These are phyloP conservation scores for Rhineura floridana DNA, from an alignment of 2,113 vertebrate genomes.

Conservation along the genomic window DNA sequence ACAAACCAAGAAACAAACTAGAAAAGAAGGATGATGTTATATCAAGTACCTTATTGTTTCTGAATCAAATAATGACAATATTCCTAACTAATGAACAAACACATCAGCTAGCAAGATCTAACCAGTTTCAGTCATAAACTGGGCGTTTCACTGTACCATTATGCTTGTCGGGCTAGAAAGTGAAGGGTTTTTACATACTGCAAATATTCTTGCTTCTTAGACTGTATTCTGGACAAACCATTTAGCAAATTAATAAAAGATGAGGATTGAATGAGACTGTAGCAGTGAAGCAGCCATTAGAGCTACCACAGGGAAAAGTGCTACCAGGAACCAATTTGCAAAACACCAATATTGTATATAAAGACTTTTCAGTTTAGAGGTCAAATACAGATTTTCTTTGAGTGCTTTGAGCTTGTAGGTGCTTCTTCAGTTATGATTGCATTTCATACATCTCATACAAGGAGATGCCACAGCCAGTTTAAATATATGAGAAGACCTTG, in stretches of 20 bases:
- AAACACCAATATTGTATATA: constrained; percentile 34
- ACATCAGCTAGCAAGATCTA: neutral
- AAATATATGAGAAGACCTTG: neutral
- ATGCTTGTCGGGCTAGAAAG: constrained; percentile 11
- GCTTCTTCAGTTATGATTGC: constrained; percentile 13
- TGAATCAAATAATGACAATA: neutral
- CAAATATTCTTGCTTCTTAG: neutral
- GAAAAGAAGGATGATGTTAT: too few species aligned
- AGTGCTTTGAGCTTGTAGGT: constrained; percentile 24
- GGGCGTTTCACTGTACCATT: constrained; percentile 13
- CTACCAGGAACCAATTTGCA: constrained; percentile 7
- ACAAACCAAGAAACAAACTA: too few species aligned
- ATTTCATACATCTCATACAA: neutral
- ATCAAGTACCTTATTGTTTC: constrained; percentile 4
- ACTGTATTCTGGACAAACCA: constrained; percentile 33
- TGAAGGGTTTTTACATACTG: constrained; percentile 37
- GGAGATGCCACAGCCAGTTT: neutral
- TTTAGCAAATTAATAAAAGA: constrained; percentile 61
- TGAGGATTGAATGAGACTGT: constrained; percentile 20
- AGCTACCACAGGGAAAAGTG: constrained; percentile 38
- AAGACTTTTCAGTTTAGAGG: neutral
- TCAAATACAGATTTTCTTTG: constrained; percentile 22
- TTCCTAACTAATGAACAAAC: constrained; percentile 27
- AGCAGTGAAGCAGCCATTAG: constrained; percentile 25
- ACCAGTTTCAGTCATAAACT: neutral